phyloP scores from a whole-genome alignment of 2,888 invertebrate species.

The Dicycla oo region DNA sequence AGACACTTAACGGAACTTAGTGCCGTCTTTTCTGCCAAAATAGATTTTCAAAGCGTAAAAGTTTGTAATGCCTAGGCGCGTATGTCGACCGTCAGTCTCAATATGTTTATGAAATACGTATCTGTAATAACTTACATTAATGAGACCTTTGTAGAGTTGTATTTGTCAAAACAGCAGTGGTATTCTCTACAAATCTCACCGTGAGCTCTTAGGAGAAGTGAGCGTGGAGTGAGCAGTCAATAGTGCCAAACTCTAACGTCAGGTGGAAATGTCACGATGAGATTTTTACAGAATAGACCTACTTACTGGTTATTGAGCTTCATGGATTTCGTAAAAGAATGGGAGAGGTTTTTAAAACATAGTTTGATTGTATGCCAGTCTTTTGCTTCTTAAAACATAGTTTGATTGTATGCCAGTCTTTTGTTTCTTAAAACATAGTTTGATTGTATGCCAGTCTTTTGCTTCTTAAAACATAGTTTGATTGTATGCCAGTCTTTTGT shows the following conservation, averaged over 20 bases:
- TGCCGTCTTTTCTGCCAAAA: conserved; percentile 15
- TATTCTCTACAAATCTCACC: no score
- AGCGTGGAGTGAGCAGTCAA: no score
- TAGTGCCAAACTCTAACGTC: no score
- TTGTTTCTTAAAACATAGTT: neutral
- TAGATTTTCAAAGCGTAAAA: conserved; percentile 22
- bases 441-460: neutral
- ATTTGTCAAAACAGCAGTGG: neutral
- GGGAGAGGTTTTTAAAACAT: neutral
- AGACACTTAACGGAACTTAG: conserved; percentile 38
- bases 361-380: neutral
- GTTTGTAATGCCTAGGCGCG: conserved; percentile 1
- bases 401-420: neutral
- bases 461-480: neutral
- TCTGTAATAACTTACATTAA: conserved; percentile 18
- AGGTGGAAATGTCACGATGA: no score
- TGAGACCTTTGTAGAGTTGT: neutral
- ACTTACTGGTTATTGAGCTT: no score
- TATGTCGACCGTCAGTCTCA: conserved; percentile 1
- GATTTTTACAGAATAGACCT: no score
- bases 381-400: neutral
- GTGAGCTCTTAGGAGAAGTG: no score
- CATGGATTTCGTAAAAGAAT: neutral
- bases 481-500: neutral
- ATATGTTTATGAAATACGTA: conserved; percentile 27